Evolutionary conservation across 2,888 invertebrate genomes (phyloP).

Genomic region (Biston betularia): DNA sequence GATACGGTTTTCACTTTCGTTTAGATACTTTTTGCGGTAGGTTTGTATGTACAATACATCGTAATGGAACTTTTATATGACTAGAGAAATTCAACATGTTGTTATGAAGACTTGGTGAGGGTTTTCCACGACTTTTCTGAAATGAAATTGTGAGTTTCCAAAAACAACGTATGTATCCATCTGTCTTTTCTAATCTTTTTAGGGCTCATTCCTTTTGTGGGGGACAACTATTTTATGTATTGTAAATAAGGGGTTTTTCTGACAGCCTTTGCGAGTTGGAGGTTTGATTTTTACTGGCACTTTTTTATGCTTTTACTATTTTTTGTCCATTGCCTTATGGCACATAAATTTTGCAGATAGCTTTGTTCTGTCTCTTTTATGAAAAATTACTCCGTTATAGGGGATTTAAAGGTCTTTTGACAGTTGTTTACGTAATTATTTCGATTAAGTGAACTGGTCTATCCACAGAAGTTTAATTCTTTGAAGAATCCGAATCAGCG

Average conservation of each 20-base stretch:
- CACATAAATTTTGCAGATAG: not conserved
- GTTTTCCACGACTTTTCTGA: not conserved
- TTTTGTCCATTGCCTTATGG: not conserved
- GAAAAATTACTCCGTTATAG: not conserved
- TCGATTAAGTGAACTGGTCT: too few relatives aligned
- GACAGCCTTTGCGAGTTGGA: not conserved
- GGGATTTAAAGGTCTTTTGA: not conserved
- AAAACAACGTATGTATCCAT: not conserved
- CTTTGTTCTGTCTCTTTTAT: not conserved
- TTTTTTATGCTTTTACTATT: slow-evolving; percentile 5
- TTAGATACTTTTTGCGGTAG: too few relatives aligned
- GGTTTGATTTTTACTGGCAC: slow-evolving; percentile 8
- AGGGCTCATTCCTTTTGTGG: slow-evolving; percentile 10
- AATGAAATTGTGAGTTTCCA: not conserved
- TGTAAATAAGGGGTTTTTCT: slow-evolving; percentile 18
- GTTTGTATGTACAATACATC: too few relatives aligned
- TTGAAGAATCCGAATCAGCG: too few relatives aligned
- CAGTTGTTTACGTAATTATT: not conserved
- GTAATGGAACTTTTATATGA: too few relatives aligned
- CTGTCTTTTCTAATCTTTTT: slow-evolving; percentile 1
- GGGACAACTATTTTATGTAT: slow-evolving; percentile 21
- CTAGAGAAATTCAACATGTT: too few relatives aligned
- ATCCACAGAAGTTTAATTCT: too few relatives aligned
- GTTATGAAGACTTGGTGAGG: too few relatives aligned
- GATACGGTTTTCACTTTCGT: too few relatives aligned